phyloP scores from a whole-genome alignment of 2,113 vertebrate genomes.

The Phaetusa simplex region DNA sequence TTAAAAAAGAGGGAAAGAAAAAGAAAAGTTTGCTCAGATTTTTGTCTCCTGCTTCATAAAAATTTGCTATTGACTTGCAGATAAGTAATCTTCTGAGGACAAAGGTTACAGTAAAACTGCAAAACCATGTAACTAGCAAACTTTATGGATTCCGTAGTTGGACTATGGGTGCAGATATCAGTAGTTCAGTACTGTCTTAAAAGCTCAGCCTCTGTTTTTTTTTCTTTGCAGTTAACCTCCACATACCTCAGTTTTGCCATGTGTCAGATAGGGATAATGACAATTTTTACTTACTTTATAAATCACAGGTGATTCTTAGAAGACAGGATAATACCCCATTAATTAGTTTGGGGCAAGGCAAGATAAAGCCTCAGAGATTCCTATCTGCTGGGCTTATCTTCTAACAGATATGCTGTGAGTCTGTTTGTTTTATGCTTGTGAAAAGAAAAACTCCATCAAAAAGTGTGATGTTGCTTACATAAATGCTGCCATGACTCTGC shows the following conservation, averaged over 20 bases:
- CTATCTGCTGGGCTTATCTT: neutral
- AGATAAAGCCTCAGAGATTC: neutral
- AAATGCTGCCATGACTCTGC: neutral
- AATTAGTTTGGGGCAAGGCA: neutral
- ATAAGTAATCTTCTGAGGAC: neutral
- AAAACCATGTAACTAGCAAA: neutral
- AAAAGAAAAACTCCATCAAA: neutral
- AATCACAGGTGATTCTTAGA: neutral
- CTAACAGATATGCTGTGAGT: neutral
- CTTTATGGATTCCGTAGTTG: neutral
- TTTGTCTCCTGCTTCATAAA: neutral
- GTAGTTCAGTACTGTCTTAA: neutral
- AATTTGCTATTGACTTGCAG: neutral
- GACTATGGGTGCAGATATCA: neutral
- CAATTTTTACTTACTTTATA: neutral
- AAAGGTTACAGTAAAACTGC: slow-evolving; percentile 8
- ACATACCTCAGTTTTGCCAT: neutral
- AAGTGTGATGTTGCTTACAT: neutral
- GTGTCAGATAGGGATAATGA: neutral
- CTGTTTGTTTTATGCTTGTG: neutral
- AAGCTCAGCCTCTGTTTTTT: neutral
- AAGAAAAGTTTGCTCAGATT: neutral
- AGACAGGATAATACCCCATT: neutral
- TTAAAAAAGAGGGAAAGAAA: neutral
- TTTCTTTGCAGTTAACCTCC: neutral